Conservation (phyloP, 2,888 invertebrate species). For the Saturnia pavonia region DNA sequence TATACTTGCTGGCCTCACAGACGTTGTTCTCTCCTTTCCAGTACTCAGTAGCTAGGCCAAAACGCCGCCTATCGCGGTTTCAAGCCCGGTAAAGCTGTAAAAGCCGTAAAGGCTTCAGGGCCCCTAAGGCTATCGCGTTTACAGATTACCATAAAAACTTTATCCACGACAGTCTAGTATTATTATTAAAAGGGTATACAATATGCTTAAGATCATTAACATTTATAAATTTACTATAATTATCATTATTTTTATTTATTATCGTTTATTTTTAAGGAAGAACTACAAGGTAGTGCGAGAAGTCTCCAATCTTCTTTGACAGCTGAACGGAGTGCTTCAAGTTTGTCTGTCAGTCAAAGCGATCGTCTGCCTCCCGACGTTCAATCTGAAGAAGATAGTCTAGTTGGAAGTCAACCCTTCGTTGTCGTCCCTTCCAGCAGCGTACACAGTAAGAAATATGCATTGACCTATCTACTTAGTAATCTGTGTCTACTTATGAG, state of each 20-base stretch:
- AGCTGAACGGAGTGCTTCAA: conserved; percentile 52
- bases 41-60: no score
- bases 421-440: conserved; percentile 47
- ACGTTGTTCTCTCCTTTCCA: no score
- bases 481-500: background rate
- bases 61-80: no score
- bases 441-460: conserved; percentile 54
- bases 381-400: conserved; percentile 41
- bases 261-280: conserved; percentile 33
- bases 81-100: no score
- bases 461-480: background rate
- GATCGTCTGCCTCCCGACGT: conserved; percentile 37
- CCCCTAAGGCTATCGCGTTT: no score
- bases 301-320: conserved; percentile 52
- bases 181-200: no score
- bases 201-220: no score
- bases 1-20: no score
- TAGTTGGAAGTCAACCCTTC: conserved; percentile 50
- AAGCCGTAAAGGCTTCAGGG: no score
- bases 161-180: no score
- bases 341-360: conserved; percentile 48
- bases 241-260: background rate
- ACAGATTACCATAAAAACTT: no score
- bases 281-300: conserved; percentile 46
- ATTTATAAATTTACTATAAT: background rate